Base-by-base conservation (phyloP, 2,113 vertebrate species). In the Raphicerus campestris region DNA sequence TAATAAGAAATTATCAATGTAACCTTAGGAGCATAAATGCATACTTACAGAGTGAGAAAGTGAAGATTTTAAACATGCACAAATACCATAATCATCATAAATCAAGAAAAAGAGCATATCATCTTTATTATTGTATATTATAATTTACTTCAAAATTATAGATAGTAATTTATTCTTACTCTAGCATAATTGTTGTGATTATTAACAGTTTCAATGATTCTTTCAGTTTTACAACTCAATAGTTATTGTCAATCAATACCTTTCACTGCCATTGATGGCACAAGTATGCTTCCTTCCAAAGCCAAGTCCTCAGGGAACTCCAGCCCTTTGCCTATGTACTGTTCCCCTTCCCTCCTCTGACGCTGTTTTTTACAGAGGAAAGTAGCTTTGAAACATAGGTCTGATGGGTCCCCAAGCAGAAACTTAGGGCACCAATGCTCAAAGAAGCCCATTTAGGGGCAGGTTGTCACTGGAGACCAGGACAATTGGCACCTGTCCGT, bases 401-500 rank as follows among this genome's bases (percentile, higher is more conserved):
- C 51, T 73, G n/a, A 45, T 3, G 53, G 10, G 9, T 89, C 9
- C 7, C 4, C 24, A 30, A 39, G 47, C 14, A 73, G 3, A 7
- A 16, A 20, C 10, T 56, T 20, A 70, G 14, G 63, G n/a, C 20
- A 16, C 28, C 24, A 47, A 10, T 11, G 17, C 14, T 85, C 26
- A 85, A 10, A 19, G n/a, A 51, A 61, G 24, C 4, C 51, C n/a
- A 60, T 10, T 5, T 4, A 32, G 22, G 6, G 22, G 7, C 73
- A 81, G 16, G 8, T 10, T 90, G 30, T 82, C 24, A 58, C 17
- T 32, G 28, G 28, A 30, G 5, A 32, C 42, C 7, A 13, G 24
- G 4, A 53, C 20, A 60, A 47, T 10, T 20, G 42, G 1, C n/a
- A 47, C 2, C 0, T 26, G 10, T 19, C 9, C 3, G 22, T 24